Base-by-base conservation (phyloP, 2,797 vertebrate genomes). In the Epinephelus coioides region DNA sequence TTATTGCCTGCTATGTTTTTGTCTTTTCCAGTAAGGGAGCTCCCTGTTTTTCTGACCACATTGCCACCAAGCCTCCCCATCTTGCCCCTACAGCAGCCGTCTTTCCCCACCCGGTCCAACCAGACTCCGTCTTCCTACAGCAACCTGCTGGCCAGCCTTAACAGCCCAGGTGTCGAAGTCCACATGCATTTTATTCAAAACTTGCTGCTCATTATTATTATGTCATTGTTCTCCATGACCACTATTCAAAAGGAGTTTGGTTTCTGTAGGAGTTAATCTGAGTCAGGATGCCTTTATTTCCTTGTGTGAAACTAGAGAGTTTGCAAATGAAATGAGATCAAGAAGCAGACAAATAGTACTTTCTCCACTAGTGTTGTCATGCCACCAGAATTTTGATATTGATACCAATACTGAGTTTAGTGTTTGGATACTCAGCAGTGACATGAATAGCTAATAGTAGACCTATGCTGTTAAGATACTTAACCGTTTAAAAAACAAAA, bases 51-150 rank as follows among this genome's bases (percentile, higher is more conserved):
- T 69, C 86, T n/a, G 76, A 53, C 49, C 84, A 90, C 69, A 78
- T 82, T 64, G 53, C 79, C 34, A 21, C 75, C 64, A 92, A 89
- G 47, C 56, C 88, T 63, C 83, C 90, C 6, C 78, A 89, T 23
- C 86, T 90, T 3, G 50, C 89, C 59, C 83, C 91, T 53, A 73
- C 77, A 30, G 78, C 73, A 9, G n/a, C 68, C 92, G 6, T 54
- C 92, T 15, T 81, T 90, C 46, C 47, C 90, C 13, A 72, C 84
- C 13, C 80, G 91, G 61, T 83, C 91, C 61, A 88, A 56, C 71
- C 91, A 93, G 72, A 84, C 82, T 3, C 78, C 89, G 8, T 82
- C 92, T 40, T 89, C 91, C 57, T 94, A 91, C 86, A 89, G 81
- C 78, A 86, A 84, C 38, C 82, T 95, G 67, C 78, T 94, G 73